Evolutionary conservation across 2,797 vertebrate genomes (phyloP).

Genomic region (Pristis pectinata): DNA sequence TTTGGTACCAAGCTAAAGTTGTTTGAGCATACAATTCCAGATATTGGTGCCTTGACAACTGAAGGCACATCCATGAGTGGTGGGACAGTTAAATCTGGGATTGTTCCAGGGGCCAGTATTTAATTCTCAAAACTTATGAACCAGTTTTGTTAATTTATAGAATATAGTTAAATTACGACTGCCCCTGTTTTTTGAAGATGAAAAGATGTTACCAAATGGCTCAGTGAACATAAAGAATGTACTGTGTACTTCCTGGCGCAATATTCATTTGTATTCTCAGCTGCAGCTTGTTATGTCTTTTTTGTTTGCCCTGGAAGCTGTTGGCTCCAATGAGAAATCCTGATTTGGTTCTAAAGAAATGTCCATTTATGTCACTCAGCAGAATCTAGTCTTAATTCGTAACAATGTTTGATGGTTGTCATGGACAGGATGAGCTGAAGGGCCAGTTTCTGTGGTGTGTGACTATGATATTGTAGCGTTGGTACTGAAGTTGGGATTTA

Average conservation of each 20-base stretch:
- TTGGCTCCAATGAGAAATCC: neutral
- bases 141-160: neutral
- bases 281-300: neutral
- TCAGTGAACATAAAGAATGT: neutral
- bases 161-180: neutral
- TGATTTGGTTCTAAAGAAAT: neutral
- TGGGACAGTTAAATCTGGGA: too few species aligned
- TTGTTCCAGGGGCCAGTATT: too few species aligned
- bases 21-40: too few species aligned
- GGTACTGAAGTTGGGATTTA: neutral
- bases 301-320: neutral
- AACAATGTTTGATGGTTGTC: too few species aligned
- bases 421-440: neutral
- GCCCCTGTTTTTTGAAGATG: neutral
- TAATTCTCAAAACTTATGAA: neutral
- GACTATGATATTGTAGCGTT: too few species aligned
- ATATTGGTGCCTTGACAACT: too few species aligned
- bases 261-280: neutral
- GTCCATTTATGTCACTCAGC: neutral
- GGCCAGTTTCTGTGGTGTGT: too few species aligned
- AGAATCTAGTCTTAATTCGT: too few species aligned
- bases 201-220: neutral
- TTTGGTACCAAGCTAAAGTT: too few species aligned
- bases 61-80: too few species aligned
- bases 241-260: neutral